Conservation (phyloP, 2,888 invertebrate species). For the Diachrysia chrysitis region DNA sequence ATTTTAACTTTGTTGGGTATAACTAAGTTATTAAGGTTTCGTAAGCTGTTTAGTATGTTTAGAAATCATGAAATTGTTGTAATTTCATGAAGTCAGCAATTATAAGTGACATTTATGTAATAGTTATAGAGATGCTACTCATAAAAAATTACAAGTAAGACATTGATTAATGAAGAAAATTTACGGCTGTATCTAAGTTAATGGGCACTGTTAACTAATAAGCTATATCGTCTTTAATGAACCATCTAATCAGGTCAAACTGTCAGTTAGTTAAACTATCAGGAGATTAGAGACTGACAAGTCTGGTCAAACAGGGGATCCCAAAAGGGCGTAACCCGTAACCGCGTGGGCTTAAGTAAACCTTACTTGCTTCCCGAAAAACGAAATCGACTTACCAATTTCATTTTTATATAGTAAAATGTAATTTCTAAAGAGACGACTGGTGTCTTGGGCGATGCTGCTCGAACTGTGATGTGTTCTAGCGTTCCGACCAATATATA, state of each 20-base stretch:
- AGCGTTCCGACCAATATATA: constrained; percentile 75
- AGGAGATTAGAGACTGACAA: constrained; percentile 1
- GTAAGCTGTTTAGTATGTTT: constrained; percentile 1
- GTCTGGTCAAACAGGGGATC: background rate
- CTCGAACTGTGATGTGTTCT: constrained; percentile 78
- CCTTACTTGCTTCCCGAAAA: constrained; percentile 21
- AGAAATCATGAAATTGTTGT: background rate
- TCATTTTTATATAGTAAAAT: constrained; percentile 73
- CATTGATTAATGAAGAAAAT: background rate
- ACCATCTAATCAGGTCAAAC: background rate
- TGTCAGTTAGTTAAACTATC: background rate
- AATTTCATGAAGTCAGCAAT: background rate
- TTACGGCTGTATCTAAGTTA: background rate
- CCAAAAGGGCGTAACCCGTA: background rate
- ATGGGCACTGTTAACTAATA: background rate
- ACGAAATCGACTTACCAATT: constrained; percentile 81
- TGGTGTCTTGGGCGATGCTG: constrained; percentile 68
- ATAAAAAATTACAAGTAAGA: background rate
- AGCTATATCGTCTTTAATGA: background rate
- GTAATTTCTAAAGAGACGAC: constrained; percentile 65
- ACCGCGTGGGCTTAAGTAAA: constrained; percentile 7
- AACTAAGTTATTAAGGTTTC: background rate
- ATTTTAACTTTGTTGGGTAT: background rate
- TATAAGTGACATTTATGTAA: background rate
- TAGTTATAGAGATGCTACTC: background rate